Evolutionary conservation across 2,797 vertebrate species (phyloP), one percentile per base, ranked within the genome.

Genomic region (Anableps anableps): DNA sequence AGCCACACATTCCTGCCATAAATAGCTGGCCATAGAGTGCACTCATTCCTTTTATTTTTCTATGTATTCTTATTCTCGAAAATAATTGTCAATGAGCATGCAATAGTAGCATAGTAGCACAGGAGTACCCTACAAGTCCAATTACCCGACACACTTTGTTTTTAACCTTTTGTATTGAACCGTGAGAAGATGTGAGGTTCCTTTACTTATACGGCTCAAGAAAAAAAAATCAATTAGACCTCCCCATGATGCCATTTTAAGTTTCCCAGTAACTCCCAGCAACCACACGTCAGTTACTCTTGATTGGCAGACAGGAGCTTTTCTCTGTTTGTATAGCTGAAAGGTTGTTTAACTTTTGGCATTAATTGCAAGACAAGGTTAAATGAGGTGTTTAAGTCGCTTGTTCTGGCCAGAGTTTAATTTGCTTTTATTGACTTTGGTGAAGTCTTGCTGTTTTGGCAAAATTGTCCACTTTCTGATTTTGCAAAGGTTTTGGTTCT

Each of bases 231-330:
- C 82, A 45, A 86, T 88, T 84, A 80, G 81, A 23, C 68, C 78
- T 88, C 73, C 75, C 58, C 66, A 43, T 83, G 80, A 90, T 91
- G 83, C 91, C 80, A 80, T 78, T 83, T 75, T 48, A 75, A 68
- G 85, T 90, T 92, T 93, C 91, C 89, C 92, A 92, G 92, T 94
- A 86, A 88, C 92, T 90, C 83, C 50, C 81, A 80, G 92, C 91
- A 94, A 93, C 91, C 88, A 82, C 78, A 88, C 64, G 88, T 82
- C 92, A 89, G 55, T 92, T 85, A 85, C 58, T 29, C 51, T 43
- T 89, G 89, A 94, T 74, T 90, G 91, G 77, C 93, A 91, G 83
- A 72, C 31, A 0, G 73, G 64, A 43, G 77, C 82, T 60, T 88
- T 89, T 80, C 74, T 89, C 50, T 48, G 79, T 85, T 85, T 91